Evolutionary conservation across 1,140 invertebrate genomes (phyloP).

Genomic region (Batillaria attramentaria): DNA sequence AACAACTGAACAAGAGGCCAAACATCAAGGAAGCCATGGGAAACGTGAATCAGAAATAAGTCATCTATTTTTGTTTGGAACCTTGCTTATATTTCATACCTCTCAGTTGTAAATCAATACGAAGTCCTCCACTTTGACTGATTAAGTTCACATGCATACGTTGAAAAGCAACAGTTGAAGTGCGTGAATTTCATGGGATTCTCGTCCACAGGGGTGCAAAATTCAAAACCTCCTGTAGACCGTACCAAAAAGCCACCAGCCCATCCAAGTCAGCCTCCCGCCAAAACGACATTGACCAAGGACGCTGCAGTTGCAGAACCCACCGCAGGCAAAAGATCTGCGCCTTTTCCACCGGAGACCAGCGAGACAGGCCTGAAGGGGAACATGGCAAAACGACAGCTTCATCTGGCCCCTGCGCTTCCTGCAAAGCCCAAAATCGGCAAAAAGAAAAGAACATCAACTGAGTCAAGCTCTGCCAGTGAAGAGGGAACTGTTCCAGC

Average conservation of each 20-base stretch:
- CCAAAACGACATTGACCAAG: neutral
- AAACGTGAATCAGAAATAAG: too few species aligned
- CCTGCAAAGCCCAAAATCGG: neutral
- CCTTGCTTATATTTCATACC: too few species aligned
- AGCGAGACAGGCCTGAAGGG: neutral
- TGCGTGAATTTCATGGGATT: neutral
- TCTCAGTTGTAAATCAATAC: too few species aligned
- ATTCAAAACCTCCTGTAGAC: neutral
- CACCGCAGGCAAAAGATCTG: neutral
- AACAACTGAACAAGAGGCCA: too few species aligned
- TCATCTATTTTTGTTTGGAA: too few species aligned
- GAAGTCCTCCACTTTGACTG: too few species aligned
- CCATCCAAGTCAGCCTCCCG: neutral
- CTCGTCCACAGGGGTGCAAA: neutral
- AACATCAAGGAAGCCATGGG: too few species aligned
- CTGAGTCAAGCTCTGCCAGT: neutral
- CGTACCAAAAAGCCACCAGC: neutral
- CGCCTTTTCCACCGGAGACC: too few species aligned
- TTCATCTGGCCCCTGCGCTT: neutral
- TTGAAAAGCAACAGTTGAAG: neutral
- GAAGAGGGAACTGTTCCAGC: neutral
- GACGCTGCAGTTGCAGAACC: neutral
- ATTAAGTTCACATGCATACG: too few species aligned
- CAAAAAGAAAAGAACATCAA: constrained; percentile 8
- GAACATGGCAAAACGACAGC: neutral